Evolutionary conservation across 2,888 invertebrate species (phyloP), one percentile per base, ranked within the genome.

Genomic region (Icerya purchasi): DNA sequence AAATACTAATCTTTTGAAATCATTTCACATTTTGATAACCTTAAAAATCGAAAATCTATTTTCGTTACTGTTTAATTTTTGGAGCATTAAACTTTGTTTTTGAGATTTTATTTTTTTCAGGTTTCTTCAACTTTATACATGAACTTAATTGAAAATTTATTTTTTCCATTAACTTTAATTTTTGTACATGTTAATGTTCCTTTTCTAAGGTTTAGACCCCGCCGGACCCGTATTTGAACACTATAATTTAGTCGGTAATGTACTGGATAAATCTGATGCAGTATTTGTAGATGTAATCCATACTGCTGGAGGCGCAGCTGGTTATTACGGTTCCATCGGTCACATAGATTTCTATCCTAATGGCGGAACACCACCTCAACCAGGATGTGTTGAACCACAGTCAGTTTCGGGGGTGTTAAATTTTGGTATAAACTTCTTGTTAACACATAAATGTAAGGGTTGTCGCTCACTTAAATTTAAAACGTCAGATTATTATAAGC

Each of bases 271-370:
- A 3, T 54, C 56, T 1, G 70, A 70, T 59, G 70, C 69, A 0
- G 56, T 58, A 3, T 70, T 68, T 57, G 70, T 70, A 2, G 68
- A 68, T 59, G 65, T 68, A 1, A 65, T 70, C 19, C 70, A 70
- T 62, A 68, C 69, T 0, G 65, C 66, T 3, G 65, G 65, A 22
- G 68, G 68, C 2, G 66, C 66, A 14, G 60, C 69, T 1, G 67
- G 67, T 2, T 67, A 66, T 61, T 61, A 61, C 10, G 61, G 65
- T 3, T 65, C 67, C 1, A 61, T 68, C 2, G 69, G 68, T 2
- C 66, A 69, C 59, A 66, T 62, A 51, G 69, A 69, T 61, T 69
- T 68, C 62, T 69, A 65, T 58, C 68, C 68, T n/a, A 69, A 69
- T 58, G 66, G 66, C 2, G 69, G 68, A 22, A 51, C 20, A 10